These are phyloP conservation scores for Drosophila diplacantha DNA, from an alignment of 2,888 invertebrate species.

Conservation along the genomic window DNA sequence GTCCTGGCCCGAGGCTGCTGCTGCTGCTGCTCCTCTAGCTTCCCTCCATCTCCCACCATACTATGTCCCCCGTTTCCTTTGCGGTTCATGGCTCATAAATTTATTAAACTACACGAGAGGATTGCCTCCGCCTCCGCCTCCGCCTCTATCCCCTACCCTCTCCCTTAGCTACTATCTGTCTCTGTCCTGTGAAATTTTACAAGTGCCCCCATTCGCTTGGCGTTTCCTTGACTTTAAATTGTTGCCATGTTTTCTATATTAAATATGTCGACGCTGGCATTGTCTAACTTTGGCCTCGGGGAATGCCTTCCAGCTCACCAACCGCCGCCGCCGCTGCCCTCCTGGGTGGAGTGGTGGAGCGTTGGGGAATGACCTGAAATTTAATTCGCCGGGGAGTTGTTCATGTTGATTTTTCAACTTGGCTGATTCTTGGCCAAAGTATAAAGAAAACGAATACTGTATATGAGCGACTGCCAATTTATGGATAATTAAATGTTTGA, in stretches of 20 bases:
- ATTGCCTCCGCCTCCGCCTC: slow-evolving; percentile 14
- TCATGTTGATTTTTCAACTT: slow-evolving; percentile 46
- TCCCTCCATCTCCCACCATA: not conserved
- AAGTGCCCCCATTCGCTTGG: slow-evolving; percentile 31
- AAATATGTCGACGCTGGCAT: slow-evolving; percentile 29
- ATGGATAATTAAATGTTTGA: slow-evolving; percentile 35
- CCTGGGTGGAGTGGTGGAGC: not conserved
- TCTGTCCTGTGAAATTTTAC: slow-evolving; percentile 21
- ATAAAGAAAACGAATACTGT: slow-evolving; percentile 35
- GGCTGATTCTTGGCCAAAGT: slow-evolving; percentile 35
- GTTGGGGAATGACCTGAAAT: slow-evolving; percentile 32
- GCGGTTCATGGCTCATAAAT: slow-evolving; percentile 55
- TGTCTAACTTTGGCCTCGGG: slow-evolving; percentile 29
- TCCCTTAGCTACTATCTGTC: slow-evolving; percentile 9
- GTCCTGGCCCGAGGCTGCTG: slow-evolving; percentile 42
- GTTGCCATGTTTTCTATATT: slow-evolving; percentile 37
- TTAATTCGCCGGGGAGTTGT: slow-evolving; percentile 35
- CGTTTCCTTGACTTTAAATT: slow-evolving; percentile 46
- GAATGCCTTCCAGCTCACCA: slow-evolving; percentile 6
- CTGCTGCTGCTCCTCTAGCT: slow-evolving; percentile 10
- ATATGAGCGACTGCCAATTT: slow-evolving; percentile 22
- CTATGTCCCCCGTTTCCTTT: slow-evolving; percentile 11
- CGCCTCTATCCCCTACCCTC: not conserved
- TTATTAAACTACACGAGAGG: slow-evolving; percentile 55
- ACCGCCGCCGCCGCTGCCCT: not conserved